These are phyloP conservation scores for Acrocephalus arundinaceus DNA, from an alignment of 2,113 vertebrate species.

Conservation along the genomic window DNA sequence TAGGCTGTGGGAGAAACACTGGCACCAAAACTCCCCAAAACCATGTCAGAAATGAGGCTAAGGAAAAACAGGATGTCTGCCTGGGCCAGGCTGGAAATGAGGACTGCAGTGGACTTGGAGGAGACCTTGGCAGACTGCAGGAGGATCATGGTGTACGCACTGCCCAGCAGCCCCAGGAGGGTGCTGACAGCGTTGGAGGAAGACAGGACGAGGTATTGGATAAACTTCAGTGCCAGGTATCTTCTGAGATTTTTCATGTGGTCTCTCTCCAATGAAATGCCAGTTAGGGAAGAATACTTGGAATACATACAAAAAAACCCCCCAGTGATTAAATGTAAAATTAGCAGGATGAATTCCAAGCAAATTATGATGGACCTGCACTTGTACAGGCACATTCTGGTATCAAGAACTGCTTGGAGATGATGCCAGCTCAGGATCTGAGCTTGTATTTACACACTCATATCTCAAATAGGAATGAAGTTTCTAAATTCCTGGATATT, in stretches of 20 bases:
- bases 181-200: conserved; percentile 50
- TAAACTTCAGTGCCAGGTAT: conserved; percentile 79
- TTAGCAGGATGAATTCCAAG: background rate
- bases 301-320: background rate
- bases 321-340: background rate
- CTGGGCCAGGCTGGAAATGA: conserved; percentile 76
- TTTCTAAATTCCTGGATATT: background rate
- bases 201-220: conserved; percentile 78
- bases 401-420: background rate
- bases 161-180: conserved; percentile 71
- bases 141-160: conserved; percentile 49
- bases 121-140: conserved; percentile 76
- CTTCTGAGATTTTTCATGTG: conserved; percentile 72
- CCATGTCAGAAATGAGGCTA: background rate
- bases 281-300: conserved; percentile 4
- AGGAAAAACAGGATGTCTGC: conserved; percentile 64
- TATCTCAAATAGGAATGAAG: background rate
- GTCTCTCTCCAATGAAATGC: conserved; percentile 46
- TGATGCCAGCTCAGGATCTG: background rate
- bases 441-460: background rate
- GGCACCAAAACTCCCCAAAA: background rate
- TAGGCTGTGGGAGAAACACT: background rate
- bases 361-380: background rate
- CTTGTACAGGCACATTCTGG: background rate
- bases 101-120: conserved; percentile 75